Percentiles rank a stretch among this genome's conserved stretches.
phyloP scores from a whole-genome alignment of 2,888 invertebrate genomes.

The Dascillus cervinus region DNA sequence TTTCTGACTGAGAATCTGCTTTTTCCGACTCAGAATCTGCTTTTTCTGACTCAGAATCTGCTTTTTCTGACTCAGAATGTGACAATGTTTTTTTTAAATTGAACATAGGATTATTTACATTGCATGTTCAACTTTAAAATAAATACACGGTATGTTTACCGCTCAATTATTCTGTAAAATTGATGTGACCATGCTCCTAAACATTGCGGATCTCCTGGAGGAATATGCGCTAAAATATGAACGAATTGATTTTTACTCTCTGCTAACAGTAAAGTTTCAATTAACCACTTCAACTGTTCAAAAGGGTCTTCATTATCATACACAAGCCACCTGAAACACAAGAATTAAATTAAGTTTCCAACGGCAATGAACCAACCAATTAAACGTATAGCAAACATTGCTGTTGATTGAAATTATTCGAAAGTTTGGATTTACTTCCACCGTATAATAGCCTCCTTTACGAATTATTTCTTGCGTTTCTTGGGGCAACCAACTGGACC shows the following conservation, averaged over 20 bases:
- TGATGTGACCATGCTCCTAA: slow-evolving; percentile 61
- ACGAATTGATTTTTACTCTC: slow-evolving; percentile 62
- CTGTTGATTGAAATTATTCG: slow-evolving; percentile 67
- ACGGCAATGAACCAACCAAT: slow-evolving; percentile 57
- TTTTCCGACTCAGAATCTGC: too few relatives aligned
- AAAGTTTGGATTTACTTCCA: slow-evolving; percentile 55
- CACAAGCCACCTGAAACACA: slow-evolving; percentile 32
- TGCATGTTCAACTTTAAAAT: too few relatives aligned
- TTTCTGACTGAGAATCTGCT: too few relatives aligned
- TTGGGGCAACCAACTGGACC: slow-evolving; percentile 59
- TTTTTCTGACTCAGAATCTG: too few relatives aligned
- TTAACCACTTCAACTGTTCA: slow-evolving; percentile 74
- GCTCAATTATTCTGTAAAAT: slow-evolving; percentile 44
- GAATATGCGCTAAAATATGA: slow-evolving; percentile 35
- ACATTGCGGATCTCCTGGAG: slow-evolving; percentile 48
- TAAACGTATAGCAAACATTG: slow-evolving; percentile 63
- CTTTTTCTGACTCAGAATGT: too few relatives aligned
- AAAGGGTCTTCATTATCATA: slow-evolving; percentile 56
- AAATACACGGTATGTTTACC: too few relatives aligned
- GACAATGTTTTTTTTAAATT: too few relatives aligned
- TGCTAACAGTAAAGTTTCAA: slow-evolving; percentile 61
- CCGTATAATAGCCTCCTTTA: slow-evolving; percentile 67
- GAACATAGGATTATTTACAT: too few relatives aligned
- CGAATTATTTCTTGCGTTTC: slow-evolving; percentile 50
- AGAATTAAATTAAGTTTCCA: too few relatives aligned